Base-by-base conservation (phyloP, 2,113 vertebrate species). In the Naja naja region DNA sequence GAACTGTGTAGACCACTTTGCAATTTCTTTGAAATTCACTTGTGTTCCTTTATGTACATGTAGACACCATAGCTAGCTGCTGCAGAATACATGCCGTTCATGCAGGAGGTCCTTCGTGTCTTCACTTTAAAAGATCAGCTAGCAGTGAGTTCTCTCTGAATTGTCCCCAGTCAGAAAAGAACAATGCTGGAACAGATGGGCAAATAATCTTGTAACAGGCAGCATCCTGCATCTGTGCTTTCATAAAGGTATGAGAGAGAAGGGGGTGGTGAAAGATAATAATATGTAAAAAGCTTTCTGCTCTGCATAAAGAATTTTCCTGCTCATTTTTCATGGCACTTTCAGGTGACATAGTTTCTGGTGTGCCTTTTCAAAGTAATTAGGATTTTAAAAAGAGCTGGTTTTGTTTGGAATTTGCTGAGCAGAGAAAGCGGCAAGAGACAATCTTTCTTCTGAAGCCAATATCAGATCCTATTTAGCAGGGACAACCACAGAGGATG, bases 401-500 rank as follows among this genome's bases (percentile, higher is more conserved):
- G 53, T 16, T 92, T 53, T 43, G 58, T 49, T 49, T 95, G 69
- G 27, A 7, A 47, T 58, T 53, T 55, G 53, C 20, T 92, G 58
- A 39, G 74, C 64, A 55, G 85, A 92, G 88, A 81, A 93, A 86
- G 56, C 3, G 81, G 12, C 88, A 60, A 49, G 56, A 52, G 20
- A 4, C 94, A 87, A 90, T 87, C 86, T 93, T 87, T 7, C 39
- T 92, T 74, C 85, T 88, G 34, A 93, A 93, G 90, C 91, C 30
- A 30, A 53, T 91, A 45, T 16, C 64, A 16, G 60, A 43, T 89
- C 94, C 86, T 91, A 49, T 95, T 86, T 96, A 56, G 56, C 87
- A 43, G 92, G 87, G 93, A 93, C 69, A 92, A 94, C 95, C 95
- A 91, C 89, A 93, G 85, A 54, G 90, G 64, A 18, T 81, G 34